Conservation (phyloP, 2,888 invertebrate genomes). For the Mimachlamys varia region DNA sequence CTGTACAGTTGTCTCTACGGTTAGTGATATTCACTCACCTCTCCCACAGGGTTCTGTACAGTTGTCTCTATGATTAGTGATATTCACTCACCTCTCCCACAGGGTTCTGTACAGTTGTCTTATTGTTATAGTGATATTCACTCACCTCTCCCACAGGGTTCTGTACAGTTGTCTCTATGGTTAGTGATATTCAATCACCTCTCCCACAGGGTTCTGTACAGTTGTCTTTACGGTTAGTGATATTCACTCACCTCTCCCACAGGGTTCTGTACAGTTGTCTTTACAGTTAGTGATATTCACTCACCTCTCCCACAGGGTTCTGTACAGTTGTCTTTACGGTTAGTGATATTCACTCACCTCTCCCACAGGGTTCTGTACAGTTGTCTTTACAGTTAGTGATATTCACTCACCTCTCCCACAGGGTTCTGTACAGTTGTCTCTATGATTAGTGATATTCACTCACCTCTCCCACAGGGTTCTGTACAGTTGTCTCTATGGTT, state of each 20-base stretch:
- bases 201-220: constrained; percentile 86
- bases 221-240: constrained; percentile 75
- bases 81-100: constrained; percentile 72
- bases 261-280: constrained; percentile 87
- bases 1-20: constrained; percentile 86
- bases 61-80: constrained; percentile 75
- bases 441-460: constrained; percentile 34
- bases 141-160: constrained; percentile 80
- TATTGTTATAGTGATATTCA: not conserved
- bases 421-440: constrained; percentile 87
- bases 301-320: constrained; percentile 82
- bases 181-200: constrained; percentile 61
- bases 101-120: constrained; percentile 87
- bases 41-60: constrained; percentile 86
- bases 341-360: constrained; percentile 63
- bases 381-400: constrained; percentile 75
- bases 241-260: constrained; percentile 72
- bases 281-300: not conserved
- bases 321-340: constrained; percentile 85
- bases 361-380: constrained; percentile 86
- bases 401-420: constrained; percentile 74
- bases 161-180: constrained; percentile 86
- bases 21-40: constrained; percentile 61
- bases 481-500: constrained; percentile 85
- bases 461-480: constrained; percentile 82